Base-by-base conservation (phyloP, 2,113 vertebrate species). In the Kryptolebias marmoratus region DNA sequence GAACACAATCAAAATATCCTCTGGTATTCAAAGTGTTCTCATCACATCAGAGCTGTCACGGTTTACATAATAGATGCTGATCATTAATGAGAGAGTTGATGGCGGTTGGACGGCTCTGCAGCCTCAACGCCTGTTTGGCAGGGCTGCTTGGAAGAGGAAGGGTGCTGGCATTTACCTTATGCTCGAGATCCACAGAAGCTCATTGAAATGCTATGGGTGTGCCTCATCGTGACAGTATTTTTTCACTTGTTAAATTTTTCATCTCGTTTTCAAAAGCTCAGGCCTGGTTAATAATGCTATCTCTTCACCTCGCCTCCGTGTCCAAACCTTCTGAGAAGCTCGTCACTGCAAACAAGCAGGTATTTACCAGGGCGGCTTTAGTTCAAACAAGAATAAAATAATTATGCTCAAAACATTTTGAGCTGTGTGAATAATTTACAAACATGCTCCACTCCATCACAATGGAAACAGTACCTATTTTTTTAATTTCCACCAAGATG, bases 211-310 rank as follows among this genome's bases (percentile, higher is more conserved):
- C 86, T 15, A 61, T 79, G 88, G 90, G 87, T 76, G 86, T 84
- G 88, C 78, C 88, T 79, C 71, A 7, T 77, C 71, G 7, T 87
- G 74, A 88, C 83, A 70, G 73, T 71, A 68, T 83, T 90, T 90
- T 39, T 42, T 69, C 61, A 84, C 80, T 82, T 80, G 86, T 88
- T 92, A 71, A 91, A 93, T 93, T 90, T 90, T 91, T 90, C 47
- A 90, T 87, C 60, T 69, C 47, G 27, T 78, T 82, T 88, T 87
- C 81, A 79, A 84, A 87, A 71, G 75, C 80, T 84, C 36, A 69
- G 68, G 61, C 81, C 86, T 69, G 84, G 42, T 61, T 84, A 80
- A 86, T 77, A 72, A 58, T 13, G 72, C 55, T 54, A 30, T 73
- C 39, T 11, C 54, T 59, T 60, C 28, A 31, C 72, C 66, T 45